phyloP scores from a whole-genome alignment of 2,888 invertebrate species.

The Eristalis pertinax region DNA sequence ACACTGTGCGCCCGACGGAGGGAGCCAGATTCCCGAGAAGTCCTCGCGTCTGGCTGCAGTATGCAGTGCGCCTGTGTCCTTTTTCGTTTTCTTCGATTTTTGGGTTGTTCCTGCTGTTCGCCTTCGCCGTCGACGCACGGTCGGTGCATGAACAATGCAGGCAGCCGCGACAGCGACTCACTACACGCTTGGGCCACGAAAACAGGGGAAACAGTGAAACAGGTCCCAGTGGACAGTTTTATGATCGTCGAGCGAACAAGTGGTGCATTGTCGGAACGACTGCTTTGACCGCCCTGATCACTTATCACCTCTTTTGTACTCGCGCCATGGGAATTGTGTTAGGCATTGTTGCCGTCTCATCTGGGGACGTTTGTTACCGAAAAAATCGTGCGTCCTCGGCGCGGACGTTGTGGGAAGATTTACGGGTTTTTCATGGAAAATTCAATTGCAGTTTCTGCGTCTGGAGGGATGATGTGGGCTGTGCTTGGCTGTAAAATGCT shows the following conservation, averaged over 20 bases:
- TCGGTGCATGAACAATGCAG: neutral
- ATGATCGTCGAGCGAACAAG: constrained; percentile 26
- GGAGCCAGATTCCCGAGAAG: constrained; percentile 39
- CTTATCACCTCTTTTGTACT: constrained; percentile 70
- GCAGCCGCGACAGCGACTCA: neutral
- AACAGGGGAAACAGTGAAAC: constrained; percentile 10
- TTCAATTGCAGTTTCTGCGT: constrained; percentile 16
- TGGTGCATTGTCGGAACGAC: constrained; percentile 52
- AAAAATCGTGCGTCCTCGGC: neutral
- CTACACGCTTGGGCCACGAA: constrained; percentile 13
- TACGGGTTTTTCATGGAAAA: constrained; percentile 49
- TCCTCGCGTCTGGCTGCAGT: neutral
- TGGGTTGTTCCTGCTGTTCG: no score
- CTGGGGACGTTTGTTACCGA: constrained; percentile 8
- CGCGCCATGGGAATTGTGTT: constrained; percentile 44
- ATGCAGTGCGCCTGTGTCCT: neutral
- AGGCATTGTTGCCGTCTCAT: constrained; percentile 8
- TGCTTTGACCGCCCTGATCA: constrained; percentile 67
- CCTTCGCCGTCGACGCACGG: neutral
- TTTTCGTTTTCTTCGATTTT: neutral
- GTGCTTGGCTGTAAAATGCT: neutral
- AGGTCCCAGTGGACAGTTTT: constrained; percentile 58
- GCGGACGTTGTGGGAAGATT: constrained; percentile 23
- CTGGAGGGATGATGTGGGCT: neutral
- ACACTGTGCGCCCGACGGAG: constrained; percentile 7